These are phyloP conservation scores for Chaenocephalus aceratus DNA, from an alignment of 2,113 vertebrate species.

Conservation along the genomic window DNA sequence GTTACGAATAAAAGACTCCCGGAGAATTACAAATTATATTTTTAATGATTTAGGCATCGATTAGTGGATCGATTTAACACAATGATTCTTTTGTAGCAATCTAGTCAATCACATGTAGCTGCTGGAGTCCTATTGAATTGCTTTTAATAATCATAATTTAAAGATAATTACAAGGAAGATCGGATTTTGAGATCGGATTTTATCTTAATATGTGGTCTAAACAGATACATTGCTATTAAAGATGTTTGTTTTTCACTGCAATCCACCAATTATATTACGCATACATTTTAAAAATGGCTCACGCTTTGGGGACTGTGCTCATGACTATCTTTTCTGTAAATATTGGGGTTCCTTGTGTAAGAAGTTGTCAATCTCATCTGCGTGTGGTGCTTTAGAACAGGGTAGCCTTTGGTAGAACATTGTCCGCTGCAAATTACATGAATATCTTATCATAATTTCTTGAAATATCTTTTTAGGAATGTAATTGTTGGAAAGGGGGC, in stretches of 20 bases:
- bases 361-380: not conserved
- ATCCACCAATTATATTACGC: not conserved
- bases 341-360: not conserved
- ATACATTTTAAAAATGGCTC: not conserved
- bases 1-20: constrained; percentile 21
- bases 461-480: not conserved
- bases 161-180: constrained; percentile 17
- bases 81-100: constrained; percentile 3
- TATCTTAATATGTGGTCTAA: not conserved
- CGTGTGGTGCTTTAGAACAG: not conserved
- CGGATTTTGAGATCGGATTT: not conserved
- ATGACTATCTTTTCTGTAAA: not conserved
- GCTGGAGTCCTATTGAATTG: not conserved
- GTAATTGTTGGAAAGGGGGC: not conserved
- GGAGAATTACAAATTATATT: constrained; percentile 9
- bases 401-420: no score
- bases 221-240: not conserved
- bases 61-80: constrained; percentile 24
- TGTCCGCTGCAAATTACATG: not conserved
- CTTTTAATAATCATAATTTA: constrained; percentile 29
- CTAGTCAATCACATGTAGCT: constrained; percentile 10
- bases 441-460: not conserved
- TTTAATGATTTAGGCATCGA: constrained; percentile 24
- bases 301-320: not conserved
- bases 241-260: not conserved